phyloP scores from a whole-genome alignment of 2,797 vertebrate genomes.

The Morelia viridis region DNA sequence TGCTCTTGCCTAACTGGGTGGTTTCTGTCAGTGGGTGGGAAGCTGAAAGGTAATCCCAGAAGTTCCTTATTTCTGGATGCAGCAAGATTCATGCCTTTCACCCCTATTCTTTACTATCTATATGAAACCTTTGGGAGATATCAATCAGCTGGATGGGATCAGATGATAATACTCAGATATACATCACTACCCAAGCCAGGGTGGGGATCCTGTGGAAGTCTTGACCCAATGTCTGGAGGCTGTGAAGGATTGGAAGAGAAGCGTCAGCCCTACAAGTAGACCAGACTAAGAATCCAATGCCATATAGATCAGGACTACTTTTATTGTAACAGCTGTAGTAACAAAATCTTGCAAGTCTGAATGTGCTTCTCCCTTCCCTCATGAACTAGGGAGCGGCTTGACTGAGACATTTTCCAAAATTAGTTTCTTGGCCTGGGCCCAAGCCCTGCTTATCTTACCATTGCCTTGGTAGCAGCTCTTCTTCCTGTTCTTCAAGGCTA shows the following conservation, averaged over 20 bases:
- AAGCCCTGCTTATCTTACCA: background rate
- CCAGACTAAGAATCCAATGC: background rate
- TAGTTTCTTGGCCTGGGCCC: background rate
- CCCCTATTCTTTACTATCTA: background rate
- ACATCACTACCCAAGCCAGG: background rate
- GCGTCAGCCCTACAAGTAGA: background rate
- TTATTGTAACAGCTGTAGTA: background rate
- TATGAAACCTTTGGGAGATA: background rate
- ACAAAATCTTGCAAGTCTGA: background rate
- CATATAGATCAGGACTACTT: background rate
- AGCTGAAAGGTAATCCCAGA: background rate
- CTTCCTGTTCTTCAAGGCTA: background rate
- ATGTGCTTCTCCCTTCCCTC: background rate
- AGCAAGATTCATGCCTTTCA: background rate
- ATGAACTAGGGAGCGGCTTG: background rate
- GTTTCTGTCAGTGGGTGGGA: background rate
- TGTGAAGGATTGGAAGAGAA: background rate
- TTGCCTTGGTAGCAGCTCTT: background rate
- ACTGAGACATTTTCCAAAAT: background rate
- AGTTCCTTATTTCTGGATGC: background rate
- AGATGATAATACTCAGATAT: background rate
- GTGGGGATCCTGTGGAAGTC: background rate
- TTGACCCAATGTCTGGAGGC: background rate
- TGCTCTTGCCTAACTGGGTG: background rate
- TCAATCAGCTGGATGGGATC: background rate